Conservation (phyloP, 2,797 vertebrate species). For the Silurus aristotelis region DNA sequence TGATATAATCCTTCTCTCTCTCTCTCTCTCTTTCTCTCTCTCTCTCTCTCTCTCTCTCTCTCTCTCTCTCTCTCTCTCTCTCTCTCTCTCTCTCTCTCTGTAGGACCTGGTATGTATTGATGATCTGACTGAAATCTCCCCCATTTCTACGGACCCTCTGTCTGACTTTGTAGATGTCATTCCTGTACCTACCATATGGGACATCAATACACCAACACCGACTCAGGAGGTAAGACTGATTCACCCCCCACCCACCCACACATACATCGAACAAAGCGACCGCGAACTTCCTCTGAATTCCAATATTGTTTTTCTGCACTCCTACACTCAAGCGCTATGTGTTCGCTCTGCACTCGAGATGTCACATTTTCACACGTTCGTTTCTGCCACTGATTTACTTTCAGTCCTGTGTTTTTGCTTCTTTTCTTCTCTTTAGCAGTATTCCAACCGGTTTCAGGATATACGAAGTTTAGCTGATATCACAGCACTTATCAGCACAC, state of each 20-base stretch:
- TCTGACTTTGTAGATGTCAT: constrained; percentile 87
- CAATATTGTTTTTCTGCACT: constrained; percentile 53
- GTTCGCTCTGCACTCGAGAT: neutral
- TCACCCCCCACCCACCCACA: constrained; percentile 10
- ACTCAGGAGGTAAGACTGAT: constrained; percentile 68
- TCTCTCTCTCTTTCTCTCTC: constrained; percentile 17
- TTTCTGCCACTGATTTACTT: constrained; percentile 22
- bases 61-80: constrained; percentile 9
- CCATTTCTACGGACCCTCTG: constrained; percentile 92
- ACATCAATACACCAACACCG: constrained; percentile 81
- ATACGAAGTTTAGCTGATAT: constrained; percentile 82
- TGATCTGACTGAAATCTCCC: constrained; percentile 85
- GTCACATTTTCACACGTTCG: constrained; percentile 3
- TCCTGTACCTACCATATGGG: constrained; percentile 90
- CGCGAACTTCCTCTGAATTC: constrained; percentile 32
- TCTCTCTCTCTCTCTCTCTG: constrained; percentile 18
- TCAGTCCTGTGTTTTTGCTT: constrained; percentile 52
- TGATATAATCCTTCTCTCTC: constrained; percentile 7
- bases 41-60: constrained; percentile 27
- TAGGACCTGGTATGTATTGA: constrained; percentile 89
- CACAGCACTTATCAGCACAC: constrained; percentile 81
- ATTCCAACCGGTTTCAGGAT: constrained; percentile 77
- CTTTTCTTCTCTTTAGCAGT: constrained; percentile 71
- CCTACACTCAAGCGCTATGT: neutral
- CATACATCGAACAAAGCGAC: constrained; percentile 27